Conservation (phyloP, 2,113 vertebrate genomes). For the Heteronetta atricapilla region DNA sequence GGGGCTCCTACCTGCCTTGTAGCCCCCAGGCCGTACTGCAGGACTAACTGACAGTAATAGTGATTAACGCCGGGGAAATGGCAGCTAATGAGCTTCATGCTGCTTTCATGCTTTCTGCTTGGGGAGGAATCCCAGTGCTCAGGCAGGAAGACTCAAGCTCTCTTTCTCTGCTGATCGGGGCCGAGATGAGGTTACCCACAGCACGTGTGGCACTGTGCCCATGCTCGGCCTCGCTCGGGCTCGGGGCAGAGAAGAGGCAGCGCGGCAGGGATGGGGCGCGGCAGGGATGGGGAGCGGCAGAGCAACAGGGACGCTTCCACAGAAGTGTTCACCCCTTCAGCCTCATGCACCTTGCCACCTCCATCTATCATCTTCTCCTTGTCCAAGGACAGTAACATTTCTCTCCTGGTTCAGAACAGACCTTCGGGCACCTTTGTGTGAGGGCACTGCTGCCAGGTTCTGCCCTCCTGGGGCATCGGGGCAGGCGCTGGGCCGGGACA, state of each 20-base stretch:
- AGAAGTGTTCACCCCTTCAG: no score
- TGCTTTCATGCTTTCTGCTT: background rate
- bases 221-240: accelerated
- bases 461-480: background rate
- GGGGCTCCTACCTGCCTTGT: background rate
- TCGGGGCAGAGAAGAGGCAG: background rate
- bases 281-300: background rate
- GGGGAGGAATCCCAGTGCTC: background rate
- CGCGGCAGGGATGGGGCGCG: no score
- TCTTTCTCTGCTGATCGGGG: background rate
- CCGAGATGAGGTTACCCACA: accelerated
- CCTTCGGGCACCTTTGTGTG: slow-evolving; percentile 5
- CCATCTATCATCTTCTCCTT: background rate
- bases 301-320: background rate
- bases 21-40: background rate
- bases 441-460: background rate
- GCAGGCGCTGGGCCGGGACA: background rate
- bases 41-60: background rate
- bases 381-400: background rate
- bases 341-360: no score
- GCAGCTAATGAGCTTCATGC: background rate
- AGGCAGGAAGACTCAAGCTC: accelerated
- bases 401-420: slow-evolving; percentile 48
- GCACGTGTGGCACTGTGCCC: accelerated
- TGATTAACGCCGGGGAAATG: accelerated